These are phyloP conservation scores for Maconellicoccus hirsutus DNA, from an alignment of 1,140 invertebrate genomes.

Conservation along the genomic window DNA sequence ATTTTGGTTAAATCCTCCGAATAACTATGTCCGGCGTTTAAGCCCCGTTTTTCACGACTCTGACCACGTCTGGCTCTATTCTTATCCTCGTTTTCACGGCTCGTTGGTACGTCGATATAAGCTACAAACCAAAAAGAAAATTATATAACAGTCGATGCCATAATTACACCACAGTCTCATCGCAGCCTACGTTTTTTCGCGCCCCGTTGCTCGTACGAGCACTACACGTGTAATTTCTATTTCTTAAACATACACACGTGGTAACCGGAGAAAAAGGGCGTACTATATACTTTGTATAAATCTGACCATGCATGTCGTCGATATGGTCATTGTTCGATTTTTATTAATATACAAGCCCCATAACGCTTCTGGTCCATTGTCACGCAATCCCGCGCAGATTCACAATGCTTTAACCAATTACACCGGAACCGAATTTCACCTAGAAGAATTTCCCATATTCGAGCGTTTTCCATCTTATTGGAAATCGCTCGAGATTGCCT, in stretches of 20 bases:
- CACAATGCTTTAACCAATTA: background rate
- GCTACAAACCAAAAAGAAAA: constrained; percentile 33
- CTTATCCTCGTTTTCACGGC: constrained; percentile 47
- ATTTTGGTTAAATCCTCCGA: constrained; percentile 32
- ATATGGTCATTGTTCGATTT: constrained; percentile 9
- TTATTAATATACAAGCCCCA: background rate
- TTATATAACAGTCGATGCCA: background rate
- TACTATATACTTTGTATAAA: background rate
- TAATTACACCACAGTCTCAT: too few species aligned
- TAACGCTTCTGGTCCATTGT: too few species aligned
- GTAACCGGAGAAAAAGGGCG: background rate
- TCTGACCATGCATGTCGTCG: background rate
- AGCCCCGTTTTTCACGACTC: constrained; percentile 31
- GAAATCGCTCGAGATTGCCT: background rate
- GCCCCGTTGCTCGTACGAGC: too few species aligned
- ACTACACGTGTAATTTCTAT: too few species aligned
- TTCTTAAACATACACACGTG: too few species aligned
- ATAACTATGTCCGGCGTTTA: constrained; percentile 31
- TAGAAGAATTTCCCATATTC: background rate
- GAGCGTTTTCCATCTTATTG: background rate
- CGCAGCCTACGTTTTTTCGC: too few species aligned
- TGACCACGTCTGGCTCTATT: constrained; percentile 40
- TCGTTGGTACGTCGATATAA: constrained; percentile 58
- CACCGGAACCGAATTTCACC: background rate
- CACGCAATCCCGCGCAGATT: too few species aligned